Conservation (phyloP, 2,113 vertebrate species). For the Proterorhinus semilunaris region DNA sequence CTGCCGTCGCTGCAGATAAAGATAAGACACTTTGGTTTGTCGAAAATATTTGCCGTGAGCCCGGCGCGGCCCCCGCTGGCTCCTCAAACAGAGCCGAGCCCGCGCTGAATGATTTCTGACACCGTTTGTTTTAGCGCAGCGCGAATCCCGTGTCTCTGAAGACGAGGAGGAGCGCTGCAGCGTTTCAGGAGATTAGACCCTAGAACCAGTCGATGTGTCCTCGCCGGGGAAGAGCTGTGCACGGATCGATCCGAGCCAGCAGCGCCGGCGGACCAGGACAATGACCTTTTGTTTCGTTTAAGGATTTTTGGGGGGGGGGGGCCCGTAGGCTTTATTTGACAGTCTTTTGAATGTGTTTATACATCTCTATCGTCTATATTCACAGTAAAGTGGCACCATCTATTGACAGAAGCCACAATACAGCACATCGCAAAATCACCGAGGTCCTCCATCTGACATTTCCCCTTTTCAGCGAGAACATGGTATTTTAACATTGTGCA, state of each 20-base stretch:
- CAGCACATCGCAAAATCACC: too few species aligned
- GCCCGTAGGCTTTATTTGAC: too few species aligned
- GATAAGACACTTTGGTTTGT: slow-evolving; percentile 3
- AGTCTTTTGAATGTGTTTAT: too few species aligned
- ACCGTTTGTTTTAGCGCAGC: slow-evolving; percentile 33
- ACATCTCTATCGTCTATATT: too few species aligned
- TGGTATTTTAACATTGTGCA: too few species aligned
- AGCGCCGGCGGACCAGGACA: slow-evolving; percentile 49
- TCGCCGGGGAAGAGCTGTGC: slow-evolving; percentile 75
- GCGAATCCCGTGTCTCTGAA: slow-evolving; percentile 59
- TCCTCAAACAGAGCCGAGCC: slow-evolving; percentile 28
- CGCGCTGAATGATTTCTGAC: slow-evolving; percentile 45
- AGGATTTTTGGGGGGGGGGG: too few species aligned
- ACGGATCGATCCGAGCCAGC: slow-evolving; percentile 73
- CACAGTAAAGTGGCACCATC: too few species aligned
- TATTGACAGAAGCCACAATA: too few species aligned
- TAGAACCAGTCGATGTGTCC: slow-evolving; percentile 71
- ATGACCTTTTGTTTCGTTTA: too few species aligned
- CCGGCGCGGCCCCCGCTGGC: slow-evolving; percentile 17
- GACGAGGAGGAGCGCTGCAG: slow-evolving; percentile 46
- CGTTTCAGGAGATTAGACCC: slow-evolving; percentile 76
- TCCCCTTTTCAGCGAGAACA: too few species aligned
- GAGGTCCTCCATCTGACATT: too few species aligned
- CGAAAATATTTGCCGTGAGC: slow-evolving; percentile 21
- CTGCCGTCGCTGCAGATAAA: slow-evolving; percentile 4